A percentile compares a stretch with the other conserved stretches of the same genome.
Conservation (phyloP, 2,797 vertebrate species). For the Phylloscopus collybita region DNA sequence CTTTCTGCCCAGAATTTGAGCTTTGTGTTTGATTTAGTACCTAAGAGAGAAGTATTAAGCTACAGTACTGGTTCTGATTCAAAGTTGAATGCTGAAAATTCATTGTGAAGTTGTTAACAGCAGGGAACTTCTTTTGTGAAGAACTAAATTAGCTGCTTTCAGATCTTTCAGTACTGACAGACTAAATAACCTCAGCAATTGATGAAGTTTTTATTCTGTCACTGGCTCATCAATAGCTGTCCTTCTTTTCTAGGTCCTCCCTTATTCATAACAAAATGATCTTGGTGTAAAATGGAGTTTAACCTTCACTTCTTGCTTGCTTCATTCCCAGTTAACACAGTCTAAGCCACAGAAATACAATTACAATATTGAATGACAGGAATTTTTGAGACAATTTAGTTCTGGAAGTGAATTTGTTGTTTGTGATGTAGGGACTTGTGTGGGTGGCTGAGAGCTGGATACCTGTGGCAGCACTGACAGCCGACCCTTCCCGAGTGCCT, state of each 20-base stretch:
- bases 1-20: background rate
- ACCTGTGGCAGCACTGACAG: background rate
- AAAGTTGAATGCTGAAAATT: conserved; percentile 14
- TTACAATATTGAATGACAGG: background rate
- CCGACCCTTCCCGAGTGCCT: fast-evolving
- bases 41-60: background rate
- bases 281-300: background rate
- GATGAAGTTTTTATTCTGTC: conserved; percentile 3
- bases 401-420: background rate
- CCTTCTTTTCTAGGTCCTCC: conserved; percentile 6
- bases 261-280: background rate
- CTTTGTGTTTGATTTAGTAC: background rate
- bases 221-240: background rate
- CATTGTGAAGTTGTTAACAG: conserved; percentile 14
- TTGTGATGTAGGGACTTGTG: background rate
- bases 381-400: background rate
- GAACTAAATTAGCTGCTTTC: conserved; percentile 30
- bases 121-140: background rate
- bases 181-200: background rate
- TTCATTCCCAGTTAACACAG: background rate
- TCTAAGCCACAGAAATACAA: background rate
- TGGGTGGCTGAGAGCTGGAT: background rate
- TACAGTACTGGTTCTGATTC: background rate
- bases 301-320: background rate
- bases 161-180: background rate